Evolutionary conservation across 37 sponge, comb jelly and placozoan genomes (phyloP).

Genomic region (Hexactinellida sp.): DNA sequence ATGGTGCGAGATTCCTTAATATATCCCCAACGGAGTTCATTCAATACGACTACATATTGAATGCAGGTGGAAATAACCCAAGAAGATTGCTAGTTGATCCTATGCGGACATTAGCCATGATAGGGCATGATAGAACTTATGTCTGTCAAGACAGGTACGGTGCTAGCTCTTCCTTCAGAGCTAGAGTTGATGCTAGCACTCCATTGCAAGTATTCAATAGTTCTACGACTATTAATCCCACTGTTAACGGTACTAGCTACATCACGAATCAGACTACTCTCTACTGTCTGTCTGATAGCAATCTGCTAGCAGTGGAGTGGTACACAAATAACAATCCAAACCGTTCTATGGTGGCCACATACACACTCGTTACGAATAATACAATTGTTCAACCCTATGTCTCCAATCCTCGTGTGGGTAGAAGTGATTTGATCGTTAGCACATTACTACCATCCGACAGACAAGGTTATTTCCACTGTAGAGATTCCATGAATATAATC

Average conservation of each 20-base stretch:
- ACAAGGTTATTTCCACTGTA: background rate
- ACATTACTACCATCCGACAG: background rate
- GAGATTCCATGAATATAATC: background rate
- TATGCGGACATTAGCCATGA: background rate
- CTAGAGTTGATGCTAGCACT: conserved; percentile 8
- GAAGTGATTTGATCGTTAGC: background rate
- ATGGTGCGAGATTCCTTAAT: background rate
- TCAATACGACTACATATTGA: background rate
- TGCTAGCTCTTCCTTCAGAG: background rate
- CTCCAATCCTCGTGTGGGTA: background rate
- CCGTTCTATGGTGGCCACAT: background rate
- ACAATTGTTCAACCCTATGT: background rate
- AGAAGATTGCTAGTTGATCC: background rate
- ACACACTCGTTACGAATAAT: background rate
- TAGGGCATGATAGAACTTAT: background rate
- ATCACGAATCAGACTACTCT: background rate
- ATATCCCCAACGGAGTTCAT: background rate
- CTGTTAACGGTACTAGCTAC: background rate
- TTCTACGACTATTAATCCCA: background rate
- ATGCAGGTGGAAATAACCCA: background rate
- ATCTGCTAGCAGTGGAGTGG: background rate
- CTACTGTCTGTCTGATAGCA: conserved; percentile 7
- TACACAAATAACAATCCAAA: background rate
- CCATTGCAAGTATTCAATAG: background rate
- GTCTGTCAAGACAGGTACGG: conserved; percentile 1